Conservation (phyloP, 2,888 invertebrate genomes). For the Eupithecia dodoneata region DNA sequence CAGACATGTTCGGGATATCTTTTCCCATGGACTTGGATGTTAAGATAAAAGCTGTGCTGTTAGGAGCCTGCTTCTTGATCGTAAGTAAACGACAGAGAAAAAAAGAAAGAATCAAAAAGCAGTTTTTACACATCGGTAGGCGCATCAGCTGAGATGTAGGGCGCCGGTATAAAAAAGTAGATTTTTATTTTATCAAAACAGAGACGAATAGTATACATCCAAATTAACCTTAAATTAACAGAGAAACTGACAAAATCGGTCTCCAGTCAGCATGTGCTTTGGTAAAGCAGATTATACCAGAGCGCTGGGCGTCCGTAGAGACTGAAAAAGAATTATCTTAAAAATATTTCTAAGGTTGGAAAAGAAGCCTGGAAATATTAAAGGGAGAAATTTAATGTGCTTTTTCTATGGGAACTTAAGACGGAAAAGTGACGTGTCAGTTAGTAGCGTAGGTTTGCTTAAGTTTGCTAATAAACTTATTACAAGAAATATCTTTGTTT, state of each 20-base stretch:
- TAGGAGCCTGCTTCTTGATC: conserved; percentile 92
- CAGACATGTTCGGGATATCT: conserved; percentile 95
- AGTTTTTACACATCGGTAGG: neutral
- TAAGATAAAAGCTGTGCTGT: conserved; percentile 90
- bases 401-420: neutral
- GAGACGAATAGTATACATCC: no score
- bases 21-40: conserved; percentile 96
- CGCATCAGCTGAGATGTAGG: neutral
- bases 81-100: conserved; percentile 78
- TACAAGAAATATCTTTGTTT: neutral
- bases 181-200: no score
- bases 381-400: neutral
- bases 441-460: neutral
- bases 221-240: no score
- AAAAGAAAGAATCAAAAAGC: neutral
- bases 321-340: no score
- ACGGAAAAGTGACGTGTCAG: neutral
- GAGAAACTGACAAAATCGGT: no score
- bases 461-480: neutral
- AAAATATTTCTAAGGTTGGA: neutral
- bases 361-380: neutral
- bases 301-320: no score
- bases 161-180: no score
- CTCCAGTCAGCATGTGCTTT: no score
- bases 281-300: no score